Base-by-base conservation (phyloP, 2,888 invertebrate genomes). In the Epirrita christyi region DNA sequence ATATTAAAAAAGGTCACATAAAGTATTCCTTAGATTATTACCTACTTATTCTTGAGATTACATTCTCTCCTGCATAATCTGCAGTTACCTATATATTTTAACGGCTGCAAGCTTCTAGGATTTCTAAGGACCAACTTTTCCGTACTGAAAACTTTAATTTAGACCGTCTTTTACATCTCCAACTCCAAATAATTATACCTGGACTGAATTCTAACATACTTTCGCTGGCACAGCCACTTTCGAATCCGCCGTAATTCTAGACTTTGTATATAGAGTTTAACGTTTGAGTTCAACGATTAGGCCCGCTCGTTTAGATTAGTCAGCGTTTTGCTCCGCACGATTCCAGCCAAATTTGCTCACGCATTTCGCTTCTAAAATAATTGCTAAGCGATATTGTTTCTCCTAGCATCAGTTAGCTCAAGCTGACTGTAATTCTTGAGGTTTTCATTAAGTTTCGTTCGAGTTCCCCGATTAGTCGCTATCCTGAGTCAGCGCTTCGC, bases 391-490 rank as follows among this genome's bases (percentile, higher is more conserved):
- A 7, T 7, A 7, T 9, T 2, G 32, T 9, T 32, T 32, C 8
- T 32, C 7, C 32, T 9, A 7, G 21, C 21, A 21, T 21, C 21
- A 21, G 2, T 21, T 21, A 2, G 2, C 4, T 9, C 32, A 49
- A 50, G 46, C 46, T 41, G 42, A 27, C 42, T 34, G 54, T 56
- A 58, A 58, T 61, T 61, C 61, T 48, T 52, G 52, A 52, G 32
- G 52, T 38, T 14, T 38, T 7, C 6, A 63, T 43, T 13, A 14
- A 57, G 51, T 58, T 60, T 10, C 27, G 29, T 59, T 76, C 81
- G 82, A 81, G 83, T 76, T 73, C 36, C 62, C 37, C 3, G 68
- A 66, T 66, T 88, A 85, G 71, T 45, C 69, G 66, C 21, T 21
- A 42, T 13, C 53, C 55, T 59, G 59, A 59, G 51, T 59, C 59